Evolutionary conservation across 1,140 invertebrate genomes (phyloP).

Genomic region (honey bee (Apis mellifera)): DNA sequence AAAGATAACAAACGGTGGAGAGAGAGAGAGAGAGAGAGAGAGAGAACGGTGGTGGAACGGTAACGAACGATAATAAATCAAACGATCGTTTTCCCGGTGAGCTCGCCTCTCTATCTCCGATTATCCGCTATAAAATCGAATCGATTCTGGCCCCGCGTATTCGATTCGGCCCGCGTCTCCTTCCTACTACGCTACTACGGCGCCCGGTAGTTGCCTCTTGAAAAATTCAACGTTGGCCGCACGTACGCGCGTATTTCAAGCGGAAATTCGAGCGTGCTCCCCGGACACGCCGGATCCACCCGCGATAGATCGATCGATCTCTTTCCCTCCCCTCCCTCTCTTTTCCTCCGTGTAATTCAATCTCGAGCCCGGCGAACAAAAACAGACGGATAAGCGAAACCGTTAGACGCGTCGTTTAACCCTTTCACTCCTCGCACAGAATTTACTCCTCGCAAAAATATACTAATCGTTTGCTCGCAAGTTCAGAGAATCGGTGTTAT

Average conservation of each 20-base stretch:
- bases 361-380: constrained; percentile 1
- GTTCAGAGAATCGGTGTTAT: too few relatives aligned
- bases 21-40: too few relatives aligned
- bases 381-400: not conserved
- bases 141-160: constrained; percentile 12
- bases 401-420: not conserved
- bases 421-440: not conserved
- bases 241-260: constrained; percentile 40
- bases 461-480: not conserved
- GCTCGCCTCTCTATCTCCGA: constrained; percentile 3
- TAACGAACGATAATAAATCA: constrained; percentile 37
- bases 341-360: constrained; percentile 24
- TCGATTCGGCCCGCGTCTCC: not conserved
- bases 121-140: constrained; percentile 43
- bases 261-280: constrained; percentile 33
- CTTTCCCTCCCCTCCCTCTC: too few relatives aligned
- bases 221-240: constrained; percentile 43
- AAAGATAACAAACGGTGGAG: constrained; percentile 29
- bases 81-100: constrained; percentile 31
- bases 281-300: not conserved
- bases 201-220: not conserved
- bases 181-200: too few relatives aligned
- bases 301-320: constrained; percentile 20
- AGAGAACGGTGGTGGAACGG: not conserved
- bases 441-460: too few relatives aligned